Evolutionary conservation across 2,797 vertebrate genomes (phyloP).

Genomic region (Picus viridis): DNA sequence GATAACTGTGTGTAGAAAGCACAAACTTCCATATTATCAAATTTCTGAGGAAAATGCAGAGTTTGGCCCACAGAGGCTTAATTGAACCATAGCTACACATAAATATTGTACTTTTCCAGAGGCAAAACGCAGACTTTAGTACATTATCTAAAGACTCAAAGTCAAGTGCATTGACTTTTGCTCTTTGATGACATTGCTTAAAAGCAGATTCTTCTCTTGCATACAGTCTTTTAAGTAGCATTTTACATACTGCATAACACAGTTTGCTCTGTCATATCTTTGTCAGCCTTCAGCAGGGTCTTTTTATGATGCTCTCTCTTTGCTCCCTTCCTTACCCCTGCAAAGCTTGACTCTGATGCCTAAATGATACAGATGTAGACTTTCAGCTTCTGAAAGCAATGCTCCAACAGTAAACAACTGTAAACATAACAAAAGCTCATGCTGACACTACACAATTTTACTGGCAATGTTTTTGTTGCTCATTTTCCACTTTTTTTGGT

Average conservation of each 20-base stretch:
- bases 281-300: neutral
- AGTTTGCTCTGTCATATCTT: neutral
- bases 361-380: neutral
- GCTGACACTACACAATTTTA: neutral
- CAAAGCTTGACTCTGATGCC: neutral
- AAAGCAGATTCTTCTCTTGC: neutral
- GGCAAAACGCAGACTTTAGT: neutral
- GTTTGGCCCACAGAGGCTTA: neutral
- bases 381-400: neutral
- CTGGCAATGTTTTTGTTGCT: neutral
- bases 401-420: neutral
- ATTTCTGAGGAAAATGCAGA: neutral
- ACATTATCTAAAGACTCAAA: slow-evolving; percentile 1
- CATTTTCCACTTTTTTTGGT: neutral
- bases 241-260: neutral
- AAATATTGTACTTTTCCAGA: slow-evolving; percentile 33
- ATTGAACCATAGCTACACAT: neutral
- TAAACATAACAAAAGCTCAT: slow-evolving; percentile 5
- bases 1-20: neutral
- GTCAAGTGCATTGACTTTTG: slow-evolving; percentile 32
- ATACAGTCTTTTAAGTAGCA: neutral
- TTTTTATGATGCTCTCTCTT: neutral
- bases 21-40: neutral
- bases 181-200: slow-evolving; percentile 5
- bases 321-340: neutral